phyloP scores from a whole-genome alignment of 2,888 invertebrate species.

The Calliphora vomitoria region DNA sequence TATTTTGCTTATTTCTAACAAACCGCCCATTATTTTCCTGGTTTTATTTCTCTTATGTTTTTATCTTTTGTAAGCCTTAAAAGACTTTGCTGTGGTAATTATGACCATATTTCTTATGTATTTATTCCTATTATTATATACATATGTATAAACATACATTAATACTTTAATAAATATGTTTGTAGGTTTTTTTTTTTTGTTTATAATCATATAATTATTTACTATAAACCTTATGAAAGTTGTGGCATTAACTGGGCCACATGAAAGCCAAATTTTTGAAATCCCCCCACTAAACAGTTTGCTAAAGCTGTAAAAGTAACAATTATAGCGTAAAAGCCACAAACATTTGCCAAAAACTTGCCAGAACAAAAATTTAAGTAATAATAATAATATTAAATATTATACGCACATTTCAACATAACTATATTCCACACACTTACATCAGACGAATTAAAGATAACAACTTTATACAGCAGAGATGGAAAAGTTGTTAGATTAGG shows the following conservation, averaged over 20 bases:
- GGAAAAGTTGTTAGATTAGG: too few species aligned
- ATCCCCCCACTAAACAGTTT: background rate
- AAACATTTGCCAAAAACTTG: constrained; percentile 4
- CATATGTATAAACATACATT: background rate
- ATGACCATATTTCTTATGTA: background rate
- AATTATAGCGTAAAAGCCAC: background rate
- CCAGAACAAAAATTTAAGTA: background rate
- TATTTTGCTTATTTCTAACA: too few species aligned
- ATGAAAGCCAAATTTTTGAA: background rate
- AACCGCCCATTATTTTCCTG: background rate
- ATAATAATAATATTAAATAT: background rate
- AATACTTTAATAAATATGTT: background rate
- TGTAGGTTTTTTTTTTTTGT: background rate
- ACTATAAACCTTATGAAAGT: background rate
- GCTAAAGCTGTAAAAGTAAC: background rate
- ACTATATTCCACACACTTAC: too few species aligned
- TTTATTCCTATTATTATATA: too few species aligned
- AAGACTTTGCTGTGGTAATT: background rate
- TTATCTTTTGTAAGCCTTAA: background rate
- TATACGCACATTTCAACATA: background rate
- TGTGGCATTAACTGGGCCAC: background rate
- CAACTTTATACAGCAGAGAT: too few species aligned
- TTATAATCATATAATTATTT: background rate
- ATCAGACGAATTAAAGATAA: too few species aligned
- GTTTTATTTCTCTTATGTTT: background rate